A percentile compares a stretch with the other conserved stretches of the same genome.
These are phyloP conservation scores for Zoanthus gigantus DNA, from an alignment of 92 coral and sea anemone genomes.

Conservation along the genomic window DNA sequence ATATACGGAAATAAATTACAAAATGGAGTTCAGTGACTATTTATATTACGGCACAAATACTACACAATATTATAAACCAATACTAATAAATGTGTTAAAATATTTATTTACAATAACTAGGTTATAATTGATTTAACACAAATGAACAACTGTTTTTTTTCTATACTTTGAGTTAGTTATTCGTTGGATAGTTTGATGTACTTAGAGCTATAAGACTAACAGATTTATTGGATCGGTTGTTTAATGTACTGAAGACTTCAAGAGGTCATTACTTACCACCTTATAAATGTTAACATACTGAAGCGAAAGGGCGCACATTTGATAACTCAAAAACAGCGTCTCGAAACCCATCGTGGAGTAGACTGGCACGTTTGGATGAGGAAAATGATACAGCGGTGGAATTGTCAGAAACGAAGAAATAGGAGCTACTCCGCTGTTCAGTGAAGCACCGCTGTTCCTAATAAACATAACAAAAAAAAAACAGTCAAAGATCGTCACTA, in stretches of 20 bases:
- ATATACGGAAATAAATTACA: no score
- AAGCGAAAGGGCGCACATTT: conserved; percentile 80
- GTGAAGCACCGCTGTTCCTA: conserved; percentile 82
- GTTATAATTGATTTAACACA: no score
- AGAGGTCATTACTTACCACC: conserved; percentile 70
- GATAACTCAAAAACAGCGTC: conserved; percentile 73
- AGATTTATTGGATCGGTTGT: conserved; percentile 17
- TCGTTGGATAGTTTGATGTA: neutral
- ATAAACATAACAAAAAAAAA: neutral
- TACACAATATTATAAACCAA: no score
- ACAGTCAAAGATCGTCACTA: neutral
- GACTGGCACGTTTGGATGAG: conserved; percentile 86
- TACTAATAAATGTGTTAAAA: no score
- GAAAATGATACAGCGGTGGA: conserved; percentile 83
- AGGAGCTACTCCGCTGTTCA: conserved; percentile 69
- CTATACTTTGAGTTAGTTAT: no score
- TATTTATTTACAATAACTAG: no score
- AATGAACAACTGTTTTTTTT: no score
- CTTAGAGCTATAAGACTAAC: neutral
- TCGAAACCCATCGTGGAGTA: conserved; percentile 91
- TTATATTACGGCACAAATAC: no score
- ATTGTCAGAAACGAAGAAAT: conserved; percentile 84
- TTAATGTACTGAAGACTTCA: conserved; percentile 6
- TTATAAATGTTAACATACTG: conserved; percentile 96
- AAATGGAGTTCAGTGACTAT: no score